Conservation (phyloP, 2,888 invertebrate genomes). For the Drosophila algonquin region DNA sequence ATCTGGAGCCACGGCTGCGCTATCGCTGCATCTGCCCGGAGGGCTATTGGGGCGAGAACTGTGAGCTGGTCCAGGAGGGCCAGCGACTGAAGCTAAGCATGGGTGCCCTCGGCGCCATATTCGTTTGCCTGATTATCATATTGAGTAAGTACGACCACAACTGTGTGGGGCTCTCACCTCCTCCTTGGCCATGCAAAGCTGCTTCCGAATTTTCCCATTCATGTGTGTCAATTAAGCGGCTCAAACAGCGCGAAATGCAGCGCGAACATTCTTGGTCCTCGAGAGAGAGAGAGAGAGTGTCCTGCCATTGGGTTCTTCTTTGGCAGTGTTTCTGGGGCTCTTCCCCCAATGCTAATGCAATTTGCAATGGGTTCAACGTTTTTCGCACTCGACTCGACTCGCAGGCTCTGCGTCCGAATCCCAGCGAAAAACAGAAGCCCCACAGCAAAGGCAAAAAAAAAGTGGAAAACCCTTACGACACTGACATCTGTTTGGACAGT, state of each 20-base stretch:
- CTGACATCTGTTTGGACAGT: constrained; percentile 48
- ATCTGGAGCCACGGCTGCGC: constrained; percentile 93
- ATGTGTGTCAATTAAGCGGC: constrained; percentile 71
- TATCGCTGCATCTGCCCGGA: constrained; percentile 95
- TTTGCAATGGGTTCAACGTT: constrained; percentile 59
- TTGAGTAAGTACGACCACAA: constrained; percentile 90
- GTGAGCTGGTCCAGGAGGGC: constrained; percentile 96
- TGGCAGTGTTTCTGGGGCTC: constrained; percentile 45
- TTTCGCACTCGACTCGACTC: neutral
- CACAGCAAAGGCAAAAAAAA: constrained; percentile 20
- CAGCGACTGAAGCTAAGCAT: constrained; percentile 97
- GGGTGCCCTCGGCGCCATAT: constrained; percentile 98
- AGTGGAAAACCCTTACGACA: constrained; percentile 13
- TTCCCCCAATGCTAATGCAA: constrained; percentile 72
- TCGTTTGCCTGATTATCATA: constrained; percentile 98
- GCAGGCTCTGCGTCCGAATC: neutral
- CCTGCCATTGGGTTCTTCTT: constrained; percentile 13
- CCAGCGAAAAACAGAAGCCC: constrained; percentile 39
- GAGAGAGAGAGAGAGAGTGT: too few relatives aligned
- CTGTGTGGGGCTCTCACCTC: neutral
- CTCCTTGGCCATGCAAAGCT: constrained; percentile 50
- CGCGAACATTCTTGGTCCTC: constrained; percentile 16
- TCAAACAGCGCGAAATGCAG: constrained; percentile 52
- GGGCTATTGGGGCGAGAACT: constrained; percentile 97
- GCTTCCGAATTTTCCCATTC: constrained; percentile 33